Percentiles rank a stretch among this genome's conserved stretches.
Evolutionary conservation across 2,113 vertebrate species (phyloP).

Genomic region (Pachycephala philippinensis): DNA sequence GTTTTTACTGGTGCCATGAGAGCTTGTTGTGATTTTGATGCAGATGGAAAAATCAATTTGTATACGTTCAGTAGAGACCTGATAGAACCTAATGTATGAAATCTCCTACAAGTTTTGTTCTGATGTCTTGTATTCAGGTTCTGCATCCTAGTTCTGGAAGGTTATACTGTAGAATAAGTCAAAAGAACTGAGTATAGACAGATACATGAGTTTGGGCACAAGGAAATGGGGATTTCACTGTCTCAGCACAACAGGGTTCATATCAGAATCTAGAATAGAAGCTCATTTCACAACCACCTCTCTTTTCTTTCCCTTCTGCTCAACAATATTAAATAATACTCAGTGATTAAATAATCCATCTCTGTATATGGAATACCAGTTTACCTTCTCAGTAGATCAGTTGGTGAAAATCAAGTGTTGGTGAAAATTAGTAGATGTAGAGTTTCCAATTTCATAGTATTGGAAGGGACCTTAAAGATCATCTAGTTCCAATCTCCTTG

Average conservation of each 20-base stretch:
- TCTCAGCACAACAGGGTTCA: background rate
- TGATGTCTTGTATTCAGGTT: background rate
- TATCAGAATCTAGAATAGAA: background rate
- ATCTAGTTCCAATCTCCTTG: background rate
- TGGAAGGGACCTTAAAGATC: background rate
- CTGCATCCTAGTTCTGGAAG: background rate
- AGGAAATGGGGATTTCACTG: background rate
- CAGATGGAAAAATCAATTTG: background rate
- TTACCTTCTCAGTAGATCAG: background rate
- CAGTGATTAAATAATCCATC: background rate
- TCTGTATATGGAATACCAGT: background rate
- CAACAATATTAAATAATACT: background rate
- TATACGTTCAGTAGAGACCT: background rate
- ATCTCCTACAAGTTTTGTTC: background rate
- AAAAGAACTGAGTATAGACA: background rate
- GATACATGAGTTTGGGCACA: background rate
- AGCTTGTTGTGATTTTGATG: background rate
- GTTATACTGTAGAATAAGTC: background rate
- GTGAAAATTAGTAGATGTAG: background rate
- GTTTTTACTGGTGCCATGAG: background rate
- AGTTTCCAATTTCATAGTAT: background rate
- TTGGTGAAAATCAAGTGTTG: background rate
- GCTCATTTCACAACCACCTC: background rate
- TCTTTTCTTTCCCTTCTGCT: background rate
- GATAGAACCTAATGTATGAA: background rate